Conservation (phyloP, 30 jellyfish, hydroid and myxozoan species). For the Sanderia malayensis region DNA sequence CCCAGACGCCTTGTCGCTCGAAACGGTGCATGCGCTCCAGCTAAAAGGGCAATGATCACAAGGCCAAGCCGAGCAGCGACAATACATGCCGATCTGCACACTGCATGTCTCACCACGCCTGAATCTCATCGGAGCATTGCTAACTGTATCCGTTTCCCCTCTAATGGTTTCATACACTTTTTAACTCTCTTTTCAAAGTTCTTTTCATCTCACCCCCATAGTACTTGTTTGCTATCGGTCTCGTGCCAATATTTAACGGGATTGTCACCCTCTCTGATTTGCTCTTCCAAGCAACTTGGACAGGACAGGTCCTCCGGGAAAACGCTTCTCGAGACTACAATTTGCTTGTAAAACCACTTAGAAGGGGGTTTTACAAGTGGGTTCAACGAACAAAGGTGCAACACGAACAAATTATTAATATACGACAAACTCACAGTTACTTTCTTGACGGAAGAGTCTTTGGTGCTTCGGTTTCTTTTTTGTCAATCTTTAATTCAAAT, state of each 20-base stretch:
- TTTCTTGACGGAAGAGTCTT: no score
- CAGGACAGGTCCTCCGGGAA: no score
- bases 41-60: not conserved
- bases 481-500: no score
- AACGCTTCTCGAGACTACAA: no score
- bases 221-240: constrained; percentile 63
- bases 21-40: not conserved
- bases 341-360: no score
- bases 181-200: constrained; percentile 44
- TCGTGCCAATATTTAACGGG: constrained; percentile 34
- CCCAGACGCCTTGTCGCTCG: not conserved
- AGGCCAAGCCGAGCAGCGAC: not conserved
- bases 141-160: constrained; percentile 28
- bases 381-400: no score
- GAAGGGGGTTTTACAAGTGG: no score
- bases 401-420: no score
- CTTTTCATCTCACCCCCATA: constrained; percentile 55
- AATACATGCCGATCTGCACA: not conserved
- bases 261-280: constrained; percentile 10
- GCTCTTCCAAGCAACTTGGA: constrained; percentile 28
- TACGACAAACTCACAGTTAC: no score
- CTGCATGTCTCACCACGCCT: constrained; percentile 10
- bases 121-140: constrained; percentile 11
- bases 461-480: no score
- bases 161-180: constrained; percentile 41